phyloP scores from a whole-genome alignment of 2,797 vertebrate species.

The Pampus argenteus region DNA sequence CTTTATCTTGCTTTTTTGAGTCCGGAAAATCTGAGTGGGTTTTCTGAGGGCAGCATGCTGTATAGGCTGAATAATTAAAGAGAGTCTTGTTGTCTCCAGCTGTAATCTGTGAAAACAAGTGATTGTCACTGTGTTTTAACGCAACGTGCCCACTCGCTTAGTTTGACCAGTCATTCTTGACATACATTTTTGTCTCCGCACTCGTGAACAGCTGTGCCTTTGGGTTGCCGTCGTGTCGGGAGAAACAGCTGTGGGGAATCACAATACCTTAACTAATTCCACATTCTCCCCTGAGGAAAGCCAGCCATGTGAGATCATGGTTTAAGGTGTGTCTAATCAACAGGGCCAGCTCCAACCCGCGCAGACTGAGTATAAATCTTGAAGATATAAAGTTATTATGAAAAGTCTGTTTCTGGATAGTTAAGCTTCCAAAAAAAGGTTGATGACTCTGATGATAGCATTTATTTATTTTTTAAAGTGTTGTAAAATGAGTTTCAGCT shows the following conservation, averaged over 20 bases:
- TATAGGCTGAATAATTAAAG: constrained; percentile 48
- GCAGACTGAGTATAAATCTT: constrained; percentile 19
- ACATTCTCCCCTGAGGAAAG: constrained; percentile 74
- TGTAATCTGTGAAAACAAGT: constrained; percentile 5
- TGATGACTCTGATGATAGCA: constrained; percentile 41
- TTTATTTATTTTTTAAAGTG: background rate
- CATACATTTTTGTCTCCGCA: constrained; percentile 61
- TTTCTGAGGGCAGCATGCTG: constrained; percentile 40
- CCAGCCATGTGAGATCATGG: constrained; percentile 79
- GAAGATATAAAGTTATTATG: background rate
- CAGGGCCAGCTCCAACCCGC: constrained; percentile 37
- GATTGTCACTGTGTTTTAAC: constrained; percentile 31
- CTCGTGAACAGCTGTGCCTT: constrained; percentile 81
- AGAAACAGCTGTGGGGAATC: constrained; percentile 83
- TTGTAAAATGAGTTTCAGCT: background rate
- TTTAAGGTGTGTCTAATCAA: constrained; percentile 82
- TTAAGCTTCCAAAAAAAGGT: constrained; percentile 35
- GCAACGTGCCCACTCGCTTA: constrained; percentile 41
- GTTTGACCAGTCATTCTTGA: constrained; percentile 37
- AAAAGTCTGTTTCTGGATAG: constrained; percentile 6
- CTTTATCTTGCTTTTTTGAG: constrained; percentile 57
- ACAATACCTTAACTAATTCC: constrained; percentile 82
- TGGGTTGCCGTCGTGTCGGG: constrained; percentile 66
- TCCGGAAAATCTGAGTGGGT: constrained; percentile 48
- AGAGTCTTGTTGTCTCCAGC: constrained; percentile 50